Conservation (phyloP, 2,113 vertebrate genomes). For the Egretta garzetta region DNA sequence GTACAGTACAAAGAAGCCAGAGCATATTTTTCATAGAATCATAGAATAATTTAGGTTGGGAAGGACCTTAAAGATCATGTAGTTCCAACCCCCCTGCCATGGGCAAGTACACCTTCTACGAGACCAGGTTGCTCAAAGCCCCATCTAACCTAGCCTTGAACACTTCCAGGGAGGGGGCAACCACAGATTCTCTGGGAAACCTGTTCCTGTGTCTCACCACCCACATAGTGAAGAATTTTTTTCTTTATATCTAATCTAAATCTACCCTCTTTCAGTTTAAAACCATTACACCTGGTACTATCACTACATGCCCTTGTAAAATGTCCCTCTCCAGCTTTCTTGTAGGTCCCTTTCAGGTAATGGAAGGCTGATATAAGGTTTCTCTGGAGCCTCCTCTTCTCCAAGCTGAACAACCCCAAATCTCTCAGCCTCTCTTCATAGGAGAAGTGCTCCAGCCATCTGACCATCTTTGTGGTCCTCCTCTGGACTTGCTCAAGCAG, state of each 20-base stretch:
- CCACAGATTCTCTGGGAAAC: background rate
- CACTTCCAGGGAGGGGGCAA: background rate
- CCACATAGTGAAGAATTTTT: background rate
- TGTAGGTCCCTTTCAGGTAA: too few species aligned
- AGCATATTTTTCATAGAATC: background rate
- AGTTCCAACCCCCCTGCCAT: background rate
- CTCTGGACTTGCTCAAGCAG: background rate
- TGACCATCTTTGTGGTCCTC: background rate
- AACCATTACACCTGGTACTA: too few species aligned
- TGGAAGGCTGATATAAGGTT: background rate
- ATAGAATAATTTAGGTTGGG: background rate
- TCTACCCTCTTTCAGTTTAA: too few species aligned
- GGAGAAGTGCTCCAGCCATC: background rate
- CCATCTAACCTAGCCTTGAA: background rate
- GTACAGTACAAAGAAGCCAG: background rate
- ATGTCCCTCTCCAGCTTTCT: too few species aligned
- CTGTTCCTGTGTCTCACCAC: background rate
- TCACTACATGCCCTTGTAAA: too few species aligned
- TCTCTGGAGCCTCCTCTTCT: background rate
- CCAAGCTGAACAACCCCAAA: background rate
- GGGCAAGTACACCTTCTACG: background rate
- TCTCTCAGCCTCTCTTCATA: background rate
- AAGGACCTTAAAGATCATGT: background rate
- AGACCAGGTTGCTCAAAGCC: background rate
- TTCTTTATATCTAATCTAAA: too few species aligned